Conservation (phyloP, 2,888 invertebrate species). For the Harpalus rufipes region DNA sequence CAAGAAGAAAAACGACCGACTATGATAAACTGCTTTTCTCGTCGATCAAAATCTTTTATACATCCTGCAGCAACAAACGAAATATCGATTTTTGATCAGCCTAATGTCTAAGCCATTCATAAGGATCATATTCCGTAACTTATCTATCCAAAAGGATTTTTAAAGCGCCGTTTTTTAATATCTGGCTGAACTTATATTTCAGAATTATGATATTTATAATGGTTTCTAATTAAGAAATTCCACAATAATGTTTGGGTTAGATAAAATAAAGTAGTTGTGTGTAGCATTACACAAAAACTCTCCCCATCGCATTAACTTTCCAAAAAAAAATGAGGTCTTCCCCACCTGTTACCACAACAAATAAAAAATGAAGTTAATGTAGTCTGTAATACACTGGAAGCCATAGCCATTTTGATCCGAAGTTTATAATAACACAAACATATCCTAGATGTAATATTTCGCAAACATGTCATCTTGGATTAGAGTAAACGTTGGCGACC, state of each 20-base stretch:
- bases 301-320: background rate
- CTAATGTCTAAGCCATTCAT: no score
- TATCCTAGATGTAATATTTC: constrained; percentile 25
- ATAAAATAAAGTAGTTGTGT: background rate
- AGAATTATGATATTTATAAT: no score
- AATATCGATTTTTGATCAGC: no score
- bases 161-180: no score
- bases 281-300: background rate
- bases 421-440: constrained; percentile 38
- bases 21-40: no score
- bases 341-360: constrained; percentile 17
- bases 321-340: background rate
- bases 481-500: background rate
- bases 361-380: constrained; percentile 15
- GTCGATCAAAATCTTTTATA: no score
- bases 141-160: no score
- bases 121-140: no score
- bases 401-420: background rate
- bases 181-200: no score
- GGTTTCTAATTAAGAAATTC: background rate
- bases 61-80: no score
- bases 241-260: background rate
- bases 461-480: constrained; percentile 2
- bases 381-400: background rate
- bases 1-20: background rate